Percentiles rank a stretch among this genome's conserved stretches.
phyloP scores from a whole-genome alignment of 2,113 vertebrate species.

The Engystomops pustulosus region DNA sequence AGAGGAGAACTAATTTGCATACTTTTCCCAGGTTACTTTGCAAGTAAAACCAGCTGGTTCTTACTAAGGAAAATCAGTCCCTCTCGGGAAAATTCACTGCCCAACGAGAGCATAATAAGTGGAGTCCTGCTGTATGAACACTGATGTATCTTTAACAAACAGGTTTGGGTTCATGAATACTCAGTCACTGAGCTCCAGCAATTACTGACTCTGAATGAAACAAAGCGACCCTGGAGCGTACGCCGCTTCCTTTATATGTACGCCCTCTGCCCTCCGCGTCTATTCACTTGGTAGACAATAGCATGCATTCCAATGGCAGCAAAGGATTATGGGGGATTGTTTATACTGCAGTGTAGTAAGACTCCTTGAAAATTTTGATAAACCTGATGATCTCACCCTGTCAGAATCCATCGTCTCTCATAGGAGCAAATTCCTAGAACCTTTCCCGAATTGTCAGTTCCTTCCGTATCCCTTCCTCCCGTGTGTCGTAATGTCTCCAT shows the following conservation, averaged over 20 bases:
- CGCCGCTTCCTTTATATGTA: background rate
- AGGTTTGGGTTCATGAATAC: background rate
- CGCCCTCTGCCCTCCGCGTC: background rate
- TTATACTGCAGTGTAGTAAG: background rate
- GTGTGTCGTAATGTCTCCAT: background rate
- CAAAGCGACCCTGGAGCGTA: background rate
- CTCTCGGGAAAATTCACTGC: too few relatives aligned
- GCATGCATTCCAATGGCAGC: background rate
- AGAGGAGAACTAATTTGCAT: too few relatives aligned
- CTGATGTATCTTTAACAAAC: background rate
- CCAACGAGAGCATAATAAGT: too few relatives aligned
- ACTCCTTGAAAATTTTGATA: background rate
- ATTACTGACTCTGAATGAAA: background rate
- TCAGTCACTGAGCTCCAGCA: background rate
- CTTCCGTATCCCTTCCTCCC: background rate
- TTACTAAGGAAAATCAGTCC: too few relatives aligned
- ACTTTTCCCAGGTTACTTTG: too few relatives aligned
- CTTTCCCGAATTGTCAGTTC: slow-evolving; percentile 4
- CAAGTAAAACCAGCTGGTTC: too few relatives aligned
- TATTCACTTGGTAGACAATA: background rate
- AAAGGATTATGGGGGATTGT: background rate
- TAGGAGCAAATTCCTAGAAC: slow-evolving; percentile 9
- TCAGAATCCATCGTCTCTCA: background rate
- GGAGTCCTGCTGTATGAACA: background rate
- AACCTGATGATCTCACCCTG: background rate